These are phyloP conservation scores for Seriola quinqueradiata DNA, from an alignment of 2,113 vertebrate genomes.

Conservation along the genomic window DNA sequence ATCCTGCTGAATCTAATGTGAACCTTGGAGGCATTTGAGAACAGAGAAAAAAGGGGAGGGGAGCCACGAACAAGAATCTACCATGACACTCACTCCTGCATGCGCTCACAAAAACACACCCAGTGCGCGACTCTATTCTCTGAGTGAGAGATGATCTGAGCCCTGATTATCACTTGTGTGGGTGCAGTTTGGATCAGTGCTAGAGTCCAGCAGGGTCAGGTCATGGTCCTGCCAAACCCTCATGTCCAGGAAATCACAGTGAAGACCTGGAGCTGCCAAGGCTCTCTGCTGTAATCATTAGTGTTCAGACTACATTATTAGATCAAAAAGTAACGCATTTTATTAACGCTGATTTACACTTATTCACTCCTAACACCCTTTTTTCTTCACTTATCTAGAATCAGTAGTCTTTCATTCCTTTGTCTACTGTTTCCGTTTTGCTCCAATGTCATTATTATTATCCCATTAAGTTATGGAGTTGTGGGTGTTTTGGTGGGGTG, in stretches of 20 bases:
- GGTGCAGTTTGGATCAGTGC: conserved; percentile 18
- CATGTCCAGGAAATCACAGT: background rate
- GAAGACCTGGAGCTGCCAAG: conserved; percentile 2
- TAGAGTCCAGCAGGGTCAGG: conserved; percentile 15
- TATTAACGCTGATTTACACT: conserved; percentile 10
- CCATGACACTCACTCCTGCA: conserved; percentile 25
- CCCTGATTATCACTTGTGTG: conserved; percentile 21
- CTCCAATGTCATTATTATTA: background rate
- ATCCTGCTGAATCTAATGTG: conserved; percentile 32
- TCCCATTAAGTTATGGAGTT: background rate
- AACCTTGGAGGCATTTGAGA: conserved; percentile 18
- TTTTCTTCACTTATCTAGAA: conserved; percentile 1
- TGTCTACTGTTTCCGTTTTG: background rate
- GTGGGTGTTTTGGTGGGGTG: background rate
- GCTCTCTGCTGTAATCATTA: conserved; percentile 1
- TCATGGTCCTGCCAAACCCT: conserved; percentile 1
- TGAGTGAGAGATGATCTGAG: conserved; percentile 18
- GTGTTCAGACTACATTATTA: background rate
- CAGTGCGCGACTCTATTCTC: background rate
- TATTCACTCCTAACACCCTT: background rate
- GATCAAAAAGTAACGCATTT: conserved; percentile 11
- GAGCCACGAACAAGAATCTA: conserved; percentile 2
- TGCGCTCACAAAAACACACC: conserved; percentile 8
- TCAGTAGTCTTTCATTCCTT: background rate
- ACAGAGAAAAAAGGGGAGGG: background rate